Conservation (phyloP, 2,888 invertebrate genomes). For the Aphidius colemani region DNA sequence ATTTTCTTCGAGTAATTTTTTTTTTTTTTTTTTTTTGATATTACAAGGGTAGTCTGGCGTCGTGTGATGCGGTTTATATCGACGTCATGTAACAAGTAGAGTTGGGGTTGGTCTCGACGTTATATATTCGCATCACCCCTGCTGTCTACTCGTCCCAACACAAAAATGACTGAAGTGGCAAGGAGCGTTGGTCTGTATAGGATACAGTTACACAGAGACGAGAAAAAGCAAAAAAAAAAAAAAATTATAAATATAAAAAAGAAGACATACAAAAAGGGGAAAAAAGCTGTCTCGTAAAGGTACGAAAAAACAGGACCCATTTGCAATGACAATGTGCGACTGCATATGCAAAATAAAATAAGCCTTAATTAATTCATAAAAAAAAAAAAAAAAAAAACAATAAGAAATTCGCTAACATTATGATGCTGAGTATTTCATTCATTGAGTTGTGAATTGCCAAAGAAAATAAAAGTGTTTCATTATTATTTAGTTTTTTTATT, state of each 20-base stretch:
- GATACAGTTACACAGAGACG: neutral
- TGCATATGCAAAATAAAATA: neutral
- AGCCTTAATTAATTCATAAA: neutral
- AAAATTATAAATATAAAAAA: neutral
- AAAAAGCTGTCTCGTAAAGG: neutral
- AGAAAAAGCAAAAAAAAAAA: neutral
- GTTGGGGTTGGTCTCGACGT: neutral
- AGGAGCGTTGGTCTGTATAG: neutral
- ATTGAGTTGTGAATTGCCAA: neutral
- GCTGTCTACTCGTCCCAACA: constrained; percentile 11
- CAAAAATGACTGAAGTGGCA: neutral
- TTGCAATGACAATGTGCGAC: neutral
- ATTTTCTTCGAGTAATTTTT: no score
- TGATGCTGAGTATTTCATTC: no score
- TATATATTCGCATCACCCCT: neutral
- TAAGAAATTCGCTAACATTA: neutral
- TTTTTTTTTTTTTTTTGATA: neutral
- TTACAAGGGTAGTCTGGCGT: constrained; percentile 5
- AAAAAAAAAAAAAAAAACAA: constrained; percentile 1
- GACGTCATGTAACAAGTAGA: constrained; percentile 23
- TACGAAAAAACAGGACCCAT: constrained; percentile 1
- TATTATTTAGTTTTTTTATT: neutral
- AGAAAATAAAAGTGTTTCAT: neutral
- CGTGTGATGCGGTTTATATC: constrained; percentile 18
- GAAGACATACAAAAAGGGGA: neutral